Conservation (phyloP, 2,797 vertebrate genomes). For the Caiman crocodilus region DNA sequence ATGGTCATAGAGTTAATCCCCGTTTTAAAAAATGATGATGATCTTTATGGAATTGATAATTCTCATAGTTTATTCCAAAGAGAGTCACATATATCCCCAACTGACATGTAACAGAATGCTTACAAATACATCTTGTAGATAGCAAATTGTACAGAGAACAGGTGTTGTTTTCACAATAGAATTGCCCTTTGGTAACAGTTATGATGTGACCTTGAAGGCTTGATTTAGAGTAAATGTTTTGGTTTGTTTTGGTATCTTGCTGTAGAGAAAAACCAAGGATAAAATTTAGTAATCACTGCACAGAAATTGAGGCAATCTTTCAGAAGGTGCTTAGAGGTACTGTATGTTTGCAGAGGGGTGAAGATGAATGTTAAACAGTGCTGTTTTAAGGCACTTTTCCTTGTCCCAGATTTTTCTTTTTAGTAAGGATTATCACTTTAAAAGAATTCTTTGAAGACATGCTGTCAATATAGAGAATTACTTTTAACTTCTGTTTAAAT, state of each 20-base stretch:
- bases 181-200: constrained; percentile 32
- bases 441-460: constrained; percentile 32
- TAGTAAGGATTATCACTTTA: constrained; percentile 19
- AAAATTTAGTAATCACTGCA: constrained; percentile 40
- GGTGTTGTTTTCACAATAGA: constrained; percentile 41
- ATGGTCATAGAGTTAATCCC: neutral
- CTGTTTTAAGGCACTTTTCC: neutral
- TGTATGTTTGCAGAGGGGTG: constrained; percentile 17
- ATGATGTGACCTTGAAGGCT: constrained; percentile 50
- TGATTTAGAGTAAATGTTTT: constrained; percentile 59
- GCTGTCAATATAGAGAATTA: constrained; percentile 25
- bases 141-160: constrained; percentile 25
- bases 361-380: constrained; percentile 23
- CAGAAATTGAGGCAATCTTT: constrained; percentile 37
- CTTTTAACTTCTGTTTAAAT: neutral
- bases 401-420: constrained; percentile 42
- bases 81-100: neutral
- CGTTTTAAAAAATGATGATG: neutral
- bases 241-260: constrained; percentile 45
- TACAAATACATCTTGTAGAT: neutral
- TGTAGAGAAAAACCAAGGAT: constrained; percentile 46
- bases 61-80: neutral
- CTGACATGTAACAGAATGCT: neutral
- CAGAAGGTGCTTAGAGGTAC: neutral
- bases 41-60: neutral